These are phyloP conservation scores for Coptodon bakossiorum DNA, from an alignment of 2,113 vertebrate species.

Conservation along the genomic window DNA sequence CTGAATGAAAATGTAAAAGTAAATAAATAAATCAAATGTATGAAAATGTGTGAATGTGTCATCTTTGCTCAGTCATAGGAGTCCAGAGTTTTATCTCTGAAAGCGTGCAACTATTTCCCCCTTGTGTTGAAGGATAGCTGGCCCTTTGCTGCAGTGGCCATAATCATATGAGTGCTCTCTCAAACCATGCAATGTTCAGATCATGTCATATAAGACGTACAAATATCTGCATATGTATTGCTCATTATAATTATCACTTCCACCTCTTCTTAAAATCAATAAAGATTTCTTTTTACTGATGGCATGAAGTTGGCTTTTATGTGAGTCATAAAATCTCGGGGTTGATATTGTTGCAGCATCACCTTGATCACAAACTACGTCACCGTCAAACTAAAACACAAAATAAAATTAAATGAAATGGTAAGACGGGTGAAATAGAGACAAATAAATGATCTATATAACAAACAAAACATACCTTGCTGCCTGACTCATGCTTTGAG, in stretches of 20 bases:
- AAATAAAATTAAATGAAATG: neutral
- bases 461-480: neutral
- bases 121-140: constrained; percentile 11
- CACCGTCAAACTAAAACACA: neutral
- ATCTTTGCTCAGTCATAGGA: neutral
- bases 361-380: neutral
- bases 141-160: neutral
- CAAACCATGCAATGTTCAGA: neutral
- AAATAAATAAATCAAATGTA: neutral
- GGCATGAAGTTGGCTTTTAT: neutral
- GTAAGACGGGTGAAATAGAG: neutral
- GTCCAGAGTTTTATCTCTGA: neutral
- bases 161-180: neutral
- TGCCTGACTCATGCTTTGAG: neutral
- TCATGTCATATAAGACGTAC: neutral
- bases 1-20: neutral
- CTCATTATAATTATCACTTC: neutral
- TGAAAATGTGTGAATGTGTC: neutral
- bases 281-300: neutral
- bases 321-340: neutral
- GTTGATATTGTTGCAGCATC: neutral
- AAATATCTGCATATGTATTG: neutral
- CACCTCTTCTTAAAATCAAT: neutral
- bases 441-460: neutral
- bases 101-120: constrained; percentile 10